Base-by-base conservation (phyloP, 1,140 invertebrate species). In the Orius laevigatus region DNA sequence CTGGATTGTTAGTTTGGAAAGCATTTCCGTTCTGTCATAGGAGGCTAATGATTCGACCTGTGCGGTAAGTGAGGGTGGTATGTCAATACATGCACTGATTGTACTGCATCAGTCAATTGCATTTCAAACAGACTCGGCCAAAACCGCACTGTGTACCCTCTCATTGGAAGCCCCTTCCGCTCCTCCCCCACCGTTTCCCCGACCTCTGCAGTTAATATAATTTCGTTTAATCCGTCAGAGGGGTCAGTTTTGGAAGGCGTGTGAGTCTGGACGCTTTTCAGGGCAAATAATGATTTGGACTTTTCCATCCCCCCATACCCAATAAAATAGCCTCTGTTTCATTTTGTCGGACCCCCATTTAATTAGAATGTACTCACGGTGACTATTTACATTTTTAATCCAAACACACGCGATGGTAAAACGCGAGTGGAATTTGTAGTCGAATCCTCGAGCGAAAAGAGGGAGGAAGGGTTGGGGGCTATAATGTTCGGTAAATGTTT, bases 341-440 rank as follows among this genome's bases (percentile, higher is more conserved):
- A 42, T 42, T 42, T 42, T 42, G 10, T 11, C 14, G 16, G 19
- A 42, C 40, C 40, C 40, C 40, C 19, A 42, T 42, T 42, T 42
- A 42, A 42, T 42, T 42, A 42, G 40, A 42, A 42, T 42, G 40
- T 42, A 42, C 40, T 42, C 40, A 42, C 40, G 12, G 40, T 42
- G 40, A 42, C 40, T 42, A 42, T 42, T 42, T 42, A 42, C 40
- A 42, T 42, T 42, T 42, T 42, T 42, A 42, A 42, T 42, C 40
- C 40, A 42, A 42, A 42, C 40, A 42, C 40, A 42, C 40, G 14
- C 40, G 18, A 19, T 42, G 40, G 40, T 5, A 42, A 19, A 16
- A 15, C 18, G 36, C 40, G 14, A 14, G 14, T 42, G 40, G 40
- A 42, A 42, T 42, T 42, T 38, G 36, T 14, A 38, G 15, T 38